Evolutionary conservation across 2,888 invertebrate genomes (phyloP), one percentile per base, ranked within the genome.

Genomic region (Gasteruption jaculator): DNA sequence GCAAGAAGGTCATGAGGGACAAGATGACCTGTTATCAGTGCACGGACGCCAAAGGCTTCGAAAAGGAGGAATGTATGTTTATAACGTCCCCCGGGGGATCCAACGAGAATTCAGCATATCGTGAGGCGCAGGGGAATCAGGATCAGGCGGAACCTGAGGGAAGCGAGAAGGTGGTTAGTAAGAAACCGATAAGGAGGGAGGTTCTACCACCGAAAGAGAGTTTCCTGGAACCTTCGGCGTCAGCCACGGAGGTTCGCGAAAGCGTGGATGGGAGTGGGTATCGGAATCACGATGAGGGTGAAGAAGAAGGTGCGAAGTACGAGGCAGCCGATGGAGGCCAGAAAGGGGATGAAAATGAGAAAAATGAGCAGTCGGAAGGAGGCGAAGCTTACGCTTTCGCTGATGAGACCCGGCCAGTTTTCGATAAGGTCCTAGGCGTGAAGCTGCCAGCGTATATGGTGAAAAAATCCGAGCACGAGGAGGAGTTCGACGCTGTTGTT

Each of bases 31-130:
- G 87, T 61, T 86, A 80, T 63, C 76, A 82, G 52, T 87, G 87
- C 61, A 71, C 79, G 3, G 84, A 85, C 56, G 76, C 81, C 51
- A 76, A 78, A 35, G 85, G 85, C 1, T 73, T 81, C 35, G 81
- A 83, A 63, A 80, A 86, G 57, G 86, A 87, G 67, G 86, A 87
- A 65, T 87, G 87, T 61, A 85, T 86, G 80, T 86, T 80, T 67
- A 77, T 85, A 6, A 82, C 83, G 1, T 82, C 82, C 54, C 80
- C 81, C 1, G 79, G 81, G 27, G 83, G 83, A 1, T 76, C 78
- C 59, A 75, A 76, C 34, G 79, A 79, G 39, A 81, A 81, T 60
- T 69, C 82, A 50, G 80, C 83, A 11, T 83, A 83, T 58, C 81
- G 81, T 59, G 81, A 83, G 69, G 71, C 78, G 2, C 81, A 82